Percentiles rank a stretch among this genome's conserved stretches.
Conservation (phyloP, 2,113 vertebrate species). For the Hystrix brachyura region DNA sequence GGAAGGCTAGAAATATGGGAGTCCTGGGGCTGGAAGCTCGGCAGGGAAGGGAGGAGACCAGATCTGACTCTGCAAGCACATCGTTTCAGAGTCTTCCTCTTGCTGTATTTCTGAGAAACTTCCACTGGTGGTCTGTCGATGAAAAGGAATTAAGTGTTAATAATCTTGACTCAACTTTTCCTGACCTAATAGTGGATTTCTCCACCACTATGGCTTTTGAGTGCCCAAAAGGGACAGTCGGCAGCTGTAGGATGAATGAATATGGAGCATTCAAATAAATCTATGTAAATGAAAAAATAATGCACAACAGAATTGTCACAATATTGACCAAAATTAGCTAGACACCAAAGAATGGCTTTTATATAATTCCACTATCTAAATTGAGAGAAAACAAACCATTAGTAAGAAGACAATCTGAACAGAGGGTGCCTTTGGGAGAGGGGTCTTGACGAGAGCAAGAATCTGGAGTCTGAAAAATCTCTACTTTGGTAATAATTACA, state of each 20-base stretch:
- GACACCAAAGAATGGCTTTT: not conserved
- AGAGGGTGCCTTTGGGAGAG: not conserved
- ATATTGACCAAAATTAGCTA: not conserved
- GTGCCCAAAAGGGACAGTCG: not conserved
- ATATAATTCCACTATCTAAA: not conserved
- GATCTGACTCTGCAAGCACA: not conserved
- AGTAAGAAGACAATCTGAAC: not conserved
- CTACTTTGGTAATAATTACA: not conserved
- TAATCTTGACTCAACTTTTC: not conserved
- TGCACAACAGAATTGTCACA: not conserved
- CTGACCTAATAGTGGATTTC: not conserved
- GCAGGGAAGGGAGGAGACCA: not conserved
- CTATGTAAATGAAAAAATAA: not conserved
- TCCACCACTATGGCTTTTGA: not conserved
- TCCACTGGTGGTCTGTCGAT: not conserved
- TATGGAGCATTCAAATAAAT: not conserved
- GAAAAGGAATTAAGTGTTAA: not conserved
- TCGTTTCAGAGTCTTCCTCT: not conserved
- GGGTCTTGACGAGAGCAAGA: not conserved
- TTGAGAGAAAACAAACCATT: not conserved
- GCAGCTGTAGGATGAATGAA: too few species aligned
- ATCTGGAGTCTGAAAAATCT: not conserved
- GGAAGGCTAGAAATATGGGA: not conserved
- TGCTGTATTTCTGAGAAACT: not conserved
- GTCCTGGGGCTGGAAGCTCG: not conserved